Conservation (phyloP, 2,113 vertebrate species). For the Eolophus roseicapilla region DNA sequence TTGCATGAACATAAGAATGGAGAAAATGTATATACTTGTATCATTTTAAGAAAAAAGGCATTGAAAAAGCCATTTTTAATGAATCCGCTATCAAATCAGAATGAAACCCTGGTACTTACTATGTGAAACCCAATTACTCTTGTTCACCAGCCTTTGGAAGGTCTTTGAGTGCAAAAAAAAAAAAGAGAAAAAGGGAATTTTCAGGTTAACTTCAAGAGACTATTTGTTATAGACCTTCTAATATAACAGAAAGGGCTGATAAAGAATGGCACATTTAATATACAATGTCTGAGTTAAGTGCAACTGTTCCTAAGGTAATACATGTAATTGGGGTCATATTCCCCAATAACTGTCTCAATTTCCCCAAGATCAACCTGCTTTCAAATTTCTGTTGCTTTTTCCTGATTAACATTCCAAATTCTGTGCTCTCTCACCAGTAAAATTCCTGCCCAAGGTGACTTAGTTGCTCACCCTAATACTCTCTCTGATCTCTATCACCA, state of each 20-base stretch:
- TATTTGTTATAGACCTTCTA: background rate
- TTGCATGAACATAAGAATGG: background rate
- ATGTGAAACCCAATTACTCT: constrained; percentile 4
- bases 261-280: constrained; percentile 9
- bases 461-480: background rate
- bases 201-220: background rate
- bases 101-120: background rate
- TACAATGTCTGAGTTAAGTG: background rate
- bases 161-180: background rate
- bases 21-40: background rate
- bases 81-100: background rate
- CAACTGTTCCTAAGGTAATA: background rate
- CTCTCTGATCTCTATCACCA: background rate
- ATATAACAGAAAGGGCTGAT: background rate
- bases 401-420: background rate
- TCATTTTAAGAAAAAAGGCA: background rate
- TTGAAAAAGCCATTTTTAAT: background rate
- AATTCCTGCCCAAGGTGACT: background rate
- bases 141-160: background rate
- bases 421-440: background rate
- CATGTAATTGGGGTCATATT: background rate
- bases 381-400: constrained; percentile 17
- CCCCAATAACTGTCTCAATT: background rate
- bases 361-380: background rate
- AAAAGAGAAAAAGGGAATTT: background rate